These are phyloP conservation scores for Meteorus cinctellus DNA, from an alignment of 2,888 invertebrate genomes.

Conservation along the genomic window DNA sequence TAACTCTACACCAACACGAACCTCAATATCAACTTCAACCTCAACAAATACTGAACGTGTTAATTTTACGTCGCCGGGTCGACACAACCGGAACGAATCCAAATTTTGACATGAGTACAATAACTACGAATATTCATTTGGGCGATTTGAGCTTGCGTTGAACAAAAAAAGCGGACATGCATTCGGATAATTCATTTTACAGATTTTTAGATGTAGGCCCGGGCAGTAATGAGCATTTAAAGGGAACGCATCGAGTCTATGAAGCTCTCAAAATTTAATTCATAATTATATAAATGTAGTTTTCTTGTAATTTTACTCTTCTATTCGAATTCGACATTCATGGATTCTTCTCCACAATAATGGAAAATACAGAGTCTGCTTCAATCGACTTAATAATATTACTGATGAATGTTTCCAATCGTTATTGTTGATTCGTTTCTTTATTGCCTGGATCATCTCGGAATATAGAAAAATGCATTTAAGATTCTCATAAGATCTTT, in stretches of 20 bases:
- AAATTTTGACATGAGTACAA: conserved; percentile 42
- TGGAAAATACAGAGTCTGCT: background rate
- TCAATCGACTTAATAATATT: no score
- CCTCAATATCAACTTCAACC: conserved; percentile 17
- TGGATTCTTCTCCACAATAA: background rate
- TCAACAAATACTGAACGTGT: conserved; percentile 34
- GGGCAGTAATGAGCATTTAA: conserved; percentile 45
- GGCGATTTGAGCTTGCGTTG: background rate
- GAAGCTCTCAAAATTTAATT: conserved; percentile 54
- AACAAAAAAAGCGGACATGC: conserved; percentile 3
- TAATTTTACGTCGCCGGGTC: conserved; percentile 28
- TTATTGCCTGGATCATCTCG: no score
- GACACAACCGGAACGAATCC: conserved; percentile 38
- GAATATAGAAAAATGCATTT: no score
- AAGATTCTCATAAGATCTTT: background rate
- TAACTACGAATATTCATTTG: conserved; percentile 39
- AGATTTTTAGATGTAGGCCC: conserved; percentile 50
- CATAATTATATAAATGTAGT: conserved; percentile 22
- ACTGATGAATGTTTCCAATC: no score
- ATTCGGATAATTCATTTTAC: conserved; percentile 52
- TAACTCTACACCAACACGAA: conserved; percentile 2
- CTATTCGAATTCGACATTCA: no score
- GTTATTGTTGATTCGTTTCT: no score
- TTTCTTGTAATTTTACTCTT: background rate
- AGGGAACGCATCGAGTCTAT: conserved; percentile 52